Percentiles rank a stretch among this genome's conserved stretches.
phyloP scores from a whole-genome alignment of 2,888 invertebrate genomes.

The Dinocampus coccinellae region DNA sequence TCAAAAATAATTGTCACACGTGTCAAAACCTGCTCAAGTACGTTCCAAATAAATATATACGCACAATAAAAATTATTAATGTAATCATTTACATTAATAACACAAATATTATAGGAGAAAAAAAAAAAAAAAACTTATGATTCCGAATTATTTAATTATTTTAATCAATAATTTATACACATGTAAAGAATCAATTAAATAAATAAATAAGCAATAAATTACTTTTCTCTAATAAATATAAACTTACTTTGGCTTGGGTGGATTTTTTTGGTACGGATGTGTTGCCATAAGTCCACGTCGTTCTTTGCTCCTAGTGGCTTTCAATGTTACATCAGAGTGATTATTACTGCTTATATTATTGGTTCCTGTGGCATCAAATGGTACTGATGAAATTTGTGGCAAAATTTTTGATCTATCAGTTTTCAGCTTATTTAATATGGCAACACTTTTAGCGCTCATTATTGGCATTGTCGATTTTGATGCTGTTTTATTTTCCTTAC shows the following conservation, averaged over 20 bases:
- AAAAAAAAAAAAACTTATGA: too few species aligned
- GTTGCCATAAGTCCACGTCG: conserved; percentile 55
- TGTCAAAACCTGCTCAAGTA: neutral
- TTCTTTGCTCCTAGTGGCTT: conserved; percentile 57
- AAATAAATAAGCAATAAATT: neutral
- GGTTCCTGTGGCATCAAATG: conserved; percentile 17
- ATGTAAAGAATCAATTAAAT: too few species aligned
- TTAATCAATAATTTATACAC: conserved; percentile 23
- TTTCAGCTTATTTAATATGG: conserved; percentile 64
- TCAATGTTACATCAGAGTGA: conserved; percentile 47
- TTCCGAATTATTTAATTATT: conserved; percentile 13
- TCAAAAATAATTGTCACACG: neutral
- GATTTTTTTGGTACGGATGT: conserved; percentile 61
- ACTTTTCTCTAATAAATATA: neutral
- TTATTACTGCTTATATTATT: conserved; percentile 31
- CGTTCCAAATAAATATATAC: neutral
- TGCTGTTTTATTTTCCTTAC: conserved; percentile 59
- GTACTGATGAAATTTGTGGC: conserved; percentile 37
- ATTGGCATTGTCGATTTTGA: conserved; percentile 30
- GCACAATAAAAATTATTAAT: neutral
- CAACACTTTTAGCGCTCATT: conserved; percentile 64
- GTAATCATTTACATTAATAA: neutral
- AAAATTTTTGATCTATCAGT: conserved; percentile 50
- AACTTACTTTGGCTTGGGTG: conserved; percentile 57
- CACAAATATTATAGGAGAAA: neutral